phyloP scores from a whole-genome alignment of 2,888 invertebrate genomes.

The Microctonus brassicae region DNA sequence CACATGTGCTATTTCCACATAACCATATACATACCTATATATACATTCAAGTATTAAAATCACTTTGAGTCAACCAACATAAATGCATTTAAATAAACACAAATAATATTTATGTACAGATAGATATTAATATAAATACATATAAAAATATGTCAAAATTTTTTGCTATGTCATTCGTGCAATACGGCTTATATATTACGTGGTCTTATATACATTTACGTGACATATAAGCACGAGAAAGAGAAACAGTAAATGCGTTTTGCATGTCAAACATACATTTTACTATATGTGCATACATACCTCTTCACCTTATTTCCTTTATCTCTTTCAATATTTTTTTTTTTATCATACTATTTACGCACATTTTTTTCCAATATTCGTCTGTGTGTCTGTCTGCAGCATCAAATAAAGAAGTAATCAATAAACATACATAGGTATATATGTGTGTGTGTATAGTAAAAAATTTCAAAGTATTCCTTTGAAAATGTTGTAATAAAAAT shows the following conservation, averaged over 20 bases:
- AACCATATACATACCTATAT: not conserved
- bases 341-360: not conserved
- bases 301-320: not conserved
- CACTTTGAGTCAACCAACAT: not conserved
- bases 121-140: not conserved
- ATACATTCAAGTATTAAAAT: not conserved
- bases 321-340: slow-evolving; percentile 5
- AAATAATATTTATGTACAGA: not conserved
- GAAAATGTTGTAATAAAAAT: slow-evolving; percentile 13
- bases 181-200: slow-evolving; percentile 25
- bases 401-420: not conserved
- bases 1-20: not conserved
- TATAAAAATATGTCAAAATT: not conserved
- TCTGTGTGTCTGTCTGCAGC: not conserved
- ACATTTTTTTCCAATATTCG: slow-evolving; percentile 7
- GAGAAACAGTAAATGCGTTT: slow-evolving; percentile 3
- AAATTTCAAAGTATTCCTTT: not conserved
- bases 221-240: not conserved
- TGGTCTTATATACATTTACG: slow-evolving; percentile 14
- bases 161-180: slow-evolving; percentile 16
- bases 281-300: not conserved
- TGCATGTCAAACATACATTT: not conserved
- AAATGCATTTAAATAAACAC: not conserved
- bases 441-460: not conserved
- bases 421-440: not conserved